phyloP scores from a whole-genome alignment of 2,113 vertebrate genomes.

The Eira barbara region DNA sequence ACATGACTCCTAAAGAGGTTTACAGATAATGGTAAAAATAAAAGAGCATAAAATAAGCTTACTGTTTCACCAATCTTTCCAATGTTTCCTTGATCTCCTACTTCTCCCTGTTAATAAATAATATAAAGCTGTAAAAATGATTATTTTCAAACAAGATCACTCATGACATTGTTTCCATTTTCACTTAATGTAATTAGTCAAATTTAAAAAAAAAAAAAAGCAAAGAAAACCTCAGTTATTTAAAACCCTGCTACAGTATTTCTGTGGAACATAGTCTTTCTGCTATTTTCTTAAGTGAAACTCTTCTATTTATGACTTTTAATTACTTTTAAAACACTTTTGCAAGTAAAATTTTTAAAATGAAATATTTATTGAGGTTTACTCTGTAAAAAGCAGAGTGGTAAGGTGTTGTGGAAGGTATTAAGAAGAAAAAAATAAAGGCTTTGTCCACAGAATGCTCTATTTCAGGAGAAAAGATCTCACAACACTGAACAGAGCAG shows the following conservation, averaged over 20 bases:
- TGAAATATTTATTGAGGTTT: background rate
- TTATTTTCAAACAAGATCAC: conserved; percentile 57
- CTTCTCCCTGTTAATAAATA: conserved; percentile 90
- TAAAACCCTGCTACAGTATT: background rate
- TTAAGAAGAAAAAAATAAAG: background rate
- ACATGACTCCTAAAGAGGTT: background rate
- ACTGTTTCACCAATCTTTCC: conserved; percentile 94
- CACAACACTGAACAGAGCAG: background rate
- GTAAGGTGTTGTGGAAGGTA: background rate
- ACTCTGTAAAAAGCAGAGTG: background rate
- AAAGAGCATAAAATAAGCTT: conserved; percentile 80
- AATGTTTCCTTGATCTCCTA: conserved; percentile 90
- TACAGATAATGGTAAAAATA: background rate
- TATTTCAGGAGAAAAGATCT: background rate
- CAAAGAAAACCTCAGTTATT: background rate
- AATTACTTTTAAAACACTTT: background rate
- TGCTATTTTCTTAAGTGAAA: background rate
- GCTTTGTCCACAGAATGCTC: background rate
- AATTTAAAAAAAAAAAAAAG: background rate
- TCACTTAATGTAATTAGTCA: background rate
- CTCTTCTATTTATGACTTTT: background rate
- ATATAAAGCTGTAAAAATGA: conserved; percentile 52
- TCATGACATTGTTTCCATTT: background rate
- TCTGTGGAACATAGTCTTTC: background rate
- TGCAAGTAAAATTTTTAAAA: background rate